These are phyloP conservation scores for Myotis pilosus DNA, from an alignment of 2,797 vertebrate genomes.

Conservation along the genomic window DNA sequence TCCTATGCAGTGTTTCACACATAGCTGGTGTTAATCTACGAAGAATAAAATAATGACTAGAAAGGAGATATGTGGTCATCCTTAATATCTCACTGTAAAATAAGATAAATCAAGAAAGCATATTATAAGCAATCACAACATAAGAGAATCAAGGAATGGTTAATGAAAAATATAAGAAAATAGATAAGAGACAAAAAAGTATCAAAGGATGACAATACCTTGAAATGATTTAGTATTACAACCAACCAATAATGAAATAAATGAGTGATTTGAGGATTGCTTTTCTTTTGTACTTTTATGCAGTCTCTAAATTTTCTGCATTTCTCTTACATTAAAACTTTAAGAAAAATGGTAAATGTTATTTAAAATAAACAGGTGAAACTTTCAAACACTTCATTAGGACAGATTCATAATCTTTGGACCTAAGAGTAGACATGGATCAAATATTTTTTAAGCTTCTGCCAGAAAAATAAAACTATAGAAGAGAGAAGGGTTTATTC, in stretches of 20 bases:
- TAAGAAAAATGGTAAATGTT: constrained; percentile 42
- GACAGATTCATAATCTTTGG: background rate
- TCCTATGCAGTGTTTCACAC: background rate
- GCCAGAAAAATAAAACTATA: background rate
- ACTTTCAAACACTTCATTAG: constrained; percentile 36
- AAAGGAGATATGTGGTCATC: background rate
- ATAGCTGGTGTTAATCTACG: background rate
- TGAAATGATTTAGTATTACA: constrained; percentile 12
- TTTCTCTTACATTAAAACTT: constrained; percentile 12
- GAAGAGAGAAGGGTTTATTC: background rate
- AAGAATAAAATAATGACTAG: background rate
- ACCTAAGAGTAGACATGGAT: background rate
- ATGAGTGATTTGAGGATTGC: background rate
- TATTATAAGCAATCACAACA: background rate
- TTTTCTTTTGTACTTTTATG: constrained; percentile 33
- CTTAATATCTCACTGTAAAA: background rate
- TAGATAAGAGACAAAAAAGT: background rate
- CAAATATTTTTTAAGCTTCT: background rate
- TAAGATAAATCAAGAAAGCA: background rate
- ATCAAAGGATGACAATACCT: background rate
- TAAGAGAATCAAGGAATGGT: background rate
- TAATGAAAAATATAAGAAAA: background rate
- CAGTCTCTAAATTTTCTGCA: constrained; percentile 29
- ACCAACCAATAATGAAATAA: background rate
- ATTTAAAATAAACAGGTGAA: constrained; percentile 24